Percentiles rank a stretch among this genome's conserved stretches.
These are phyloP conservation scores for Notoglanidium macrostoma DNA, from an alignment of 2,797 vertebrate genomes.

Conservation along the genomic window DNA sequence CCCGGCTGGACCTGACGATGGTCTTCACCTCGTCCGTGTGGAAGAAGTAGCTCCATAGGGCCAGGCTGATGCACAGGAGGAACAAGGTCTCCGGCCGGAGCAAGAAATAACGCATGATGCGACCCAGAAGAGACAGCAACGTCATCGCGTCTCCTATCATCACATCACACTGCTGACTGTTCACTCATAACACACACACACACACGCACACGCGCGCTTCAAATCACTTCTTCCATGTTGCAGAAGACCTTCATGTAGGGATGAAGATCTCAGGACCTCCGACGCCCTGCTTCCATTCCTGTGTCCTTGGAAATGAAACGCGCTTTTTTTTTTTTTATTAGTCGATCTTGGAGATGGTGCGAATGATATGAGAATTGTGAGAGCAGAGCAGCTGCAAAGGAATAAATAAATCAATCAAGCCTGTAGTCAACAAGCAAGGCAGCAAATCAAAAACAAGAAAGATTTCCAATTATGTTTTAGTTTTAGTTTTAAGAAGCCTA, in stretches of 20 bases:
- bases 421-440: background rate
- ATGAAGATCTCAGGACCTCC: background rate
- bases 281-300: background rate
- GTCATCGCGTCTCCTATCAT: slow-evolving; percentile 99
- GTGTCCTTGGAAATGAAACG: background rate
- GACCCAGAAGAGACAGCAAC: slow-evolving; percentile 97
- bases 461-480: background rate
- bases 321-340: background rate
- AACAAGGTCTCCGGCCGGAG: slow-evolving; percentile 98
- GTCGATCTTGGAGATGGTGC: background rate
- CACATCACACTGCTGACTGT: slow-evolving; percentile 68
- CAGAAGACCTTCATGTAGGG: background rate
- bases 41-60: slow-evolving; percentile 99
- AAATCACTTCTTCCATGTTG: slow-evolving; percentile 24
- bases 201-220: slow-evolving; percentile 49
- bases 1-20: slow-evolving; percentile 97
- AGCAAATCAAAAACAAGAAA: background rate
- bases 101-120: slow-evolving; percentile 99
- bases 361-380: background rate
- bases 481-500: background rate
- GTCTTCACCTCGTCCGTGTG: slow-evolving; percentile 99
- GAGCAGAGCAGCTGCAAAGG: background rate
- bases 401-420: background rate
- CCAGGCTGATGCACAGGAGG: slow-evolving; percentile 96
- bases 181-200: slow-evolving; percentile 72